phyloP scores from a whole-genome alignment of 1,140 invertebrate species.

The Aethina tumida region DNA sequence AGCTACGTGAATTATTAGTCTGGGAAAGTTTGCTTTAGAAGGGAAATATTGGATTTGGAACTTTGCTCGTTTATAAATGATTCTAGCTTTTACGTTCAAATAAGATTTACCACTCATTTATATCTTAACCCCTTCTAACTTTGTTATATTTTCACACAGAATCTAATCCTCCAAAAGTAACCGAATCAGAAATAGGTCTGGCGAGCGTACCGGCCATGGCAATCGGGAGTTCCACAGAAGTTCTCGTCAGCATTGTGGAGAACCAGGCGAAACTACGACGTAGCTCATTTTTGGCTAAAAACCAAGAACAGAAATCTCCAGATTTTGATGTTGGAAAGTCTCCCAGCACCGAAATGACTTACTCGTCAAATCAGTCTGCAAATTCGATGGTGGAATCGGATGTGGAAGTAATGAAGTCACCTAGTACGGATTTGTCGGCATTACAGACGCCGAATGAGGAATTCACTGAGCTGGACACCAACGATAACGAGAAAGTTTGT shows the following conservation, averaged over 20 bases:
- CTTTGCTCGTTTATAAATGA: no score
- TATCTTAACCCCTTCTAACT: no score
- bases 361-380: constrained; percentile 16
- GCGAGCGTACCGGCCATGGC: constrained; percentile 28
- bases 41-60: no score
- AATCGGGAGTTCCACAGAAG: constrained; percentile 29
- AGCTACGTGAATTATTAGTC: no score
- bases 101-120: no score
- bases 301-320: constrained; percentile 12
- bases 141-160: constrained; percentile 14
- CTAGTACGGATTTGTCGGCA: no score
- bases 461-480: not conserved
- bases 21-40: no score
- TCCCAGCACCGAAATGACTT: constrained; percentile 28
- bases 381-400: no score
- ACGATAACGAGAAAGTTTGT: constrained; percentile 4
- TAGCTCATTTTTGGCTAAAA: constrained; percentile 19
- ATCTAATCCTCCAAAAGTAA: constrained; percentile 13
- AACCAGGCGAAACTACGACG: constrained; percentile 25
- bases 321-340: constrained; percentile 22
- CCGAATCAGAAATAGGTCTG: constrained; percentile 19
- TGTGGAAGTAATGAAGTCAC: no score
- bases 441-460: no score
- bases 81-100: no score
- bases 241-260: constrained; percentile 29